Base-by-base conservation (phyloP, 1,140 invertebrate genomes). In the Dinothrombium tinctorium region DNA sequence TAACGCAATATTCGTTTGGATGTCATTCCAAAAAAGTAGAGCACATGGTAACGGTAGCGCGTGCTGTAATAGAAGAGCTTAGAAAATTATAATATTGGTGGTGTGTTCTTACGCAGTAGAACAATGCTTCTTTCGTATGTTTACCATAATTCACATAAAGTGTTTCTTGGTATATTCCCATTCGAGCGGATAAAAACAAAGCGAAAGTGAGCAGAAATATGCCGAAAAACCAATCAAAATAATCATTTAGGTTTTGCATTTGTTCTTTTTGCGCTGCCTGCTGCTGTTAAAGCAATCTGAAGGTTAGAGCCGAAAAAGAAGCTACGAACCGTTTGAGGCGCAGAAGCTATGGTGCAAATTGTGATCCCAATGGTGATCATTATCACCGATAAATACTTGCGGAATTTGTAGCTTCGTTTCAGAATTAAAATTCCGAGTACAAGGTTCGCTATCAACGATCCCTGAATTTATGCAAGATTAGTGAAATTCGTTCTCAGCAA, bases 161-260 rank as follows among this genome's bases (percentile, higher is more conserved):
- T 7, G 69, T 69, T 62, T 99, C 89, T 63, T 98, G 92, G 57
- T 79, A 92, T 44, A 98, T 83, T 2, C 90, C 92, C 78, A 96
- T 84, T 43, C 78, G 64, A 5, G 92, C 86, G 1, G 90, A 94
- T 41, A 92, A 64, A 45, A 98, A 76, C 24, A 99, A 59, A 0
- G 86, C 84, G 44, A 80, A 65, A 0, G 80, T 81, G 9, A 98
- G 60, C 47, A 95, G 68, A 1, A 61, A 56, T 46, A 98, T 84
- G 14, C 90, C 73, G 63, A 57, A 48, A 46, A 54, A 43, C 52
- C 49, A 59, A 29, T 37, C 17, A 25, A 36, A 11, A 19, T 11
- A 40, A 35, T 24, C 20, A 12, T 5, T 37, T 8, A 3, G 8
- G 17, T n/a, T 28, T 31, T 9, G 2, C n/a, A 29, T 22, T 40